Base-by-base conservation (phyloP, 92 coral and sea anemone genomes). In the Epizoanthus stellaris region DNA sequence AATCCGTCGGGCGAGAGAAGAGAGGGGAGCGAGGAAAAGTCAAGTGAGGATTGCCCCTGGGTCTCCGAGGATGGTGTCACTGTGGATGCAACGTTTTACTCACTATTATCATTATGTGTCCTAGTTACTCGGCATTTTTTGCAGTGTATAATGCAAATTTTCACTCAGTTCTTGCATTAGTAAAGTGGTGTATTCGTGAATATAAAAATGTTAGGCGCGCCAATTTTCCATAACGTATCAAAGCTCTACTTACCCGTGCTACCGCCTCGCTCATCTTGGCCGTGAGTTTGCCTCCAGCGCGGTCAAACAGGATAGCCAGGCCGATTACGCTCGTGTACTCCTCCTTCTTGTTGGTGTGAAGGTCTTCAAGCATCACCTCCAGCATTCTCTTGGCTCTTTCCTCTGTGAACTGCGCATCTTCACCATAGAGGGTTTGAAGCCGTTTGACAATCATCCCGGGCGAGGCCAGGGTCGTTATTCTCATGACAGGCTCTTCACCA, bases 241-340 rank as follows among this genome's bases (percentile, higher is more conserved):
- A 8, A 49, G 0, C 1, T 49, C 14, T 8, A 49, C 56, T 58
- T 84, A 74, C 88, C 57, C 47, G 68, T 17, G 92, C 93, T 34
- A 94, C 74, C 20, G 73, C 92, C 0, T 88, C 88, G 58, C 84
- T 73, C 93, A 92, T 87, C 73, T 85, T 39, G 8, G 16, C 93
- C 2, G 95, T 90, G 13, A 91, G 87, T 30, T 93, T 67, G 43
- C 97, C 97, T 43, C 97, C 97, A 13, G 97, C 86, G 19, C 96
- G 96, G 63, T 93, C 94, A 86, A 90, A 93, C 80, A 93, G 62
- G 17, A 92, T 20, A 19, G 93, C 93, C 3, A 92, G 91, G 10
- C 95, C 95, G 25, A 90, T 91, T 8, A 66, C 85, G 63, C 95
- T 92, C 95, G 90, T 92, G 88, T 90, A 92, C 53, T 93, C 96